phyloP scores from a whole-genome alignment of 2,113 vertebrate genomes.

The Rhagologus leucostigma region DNA sequence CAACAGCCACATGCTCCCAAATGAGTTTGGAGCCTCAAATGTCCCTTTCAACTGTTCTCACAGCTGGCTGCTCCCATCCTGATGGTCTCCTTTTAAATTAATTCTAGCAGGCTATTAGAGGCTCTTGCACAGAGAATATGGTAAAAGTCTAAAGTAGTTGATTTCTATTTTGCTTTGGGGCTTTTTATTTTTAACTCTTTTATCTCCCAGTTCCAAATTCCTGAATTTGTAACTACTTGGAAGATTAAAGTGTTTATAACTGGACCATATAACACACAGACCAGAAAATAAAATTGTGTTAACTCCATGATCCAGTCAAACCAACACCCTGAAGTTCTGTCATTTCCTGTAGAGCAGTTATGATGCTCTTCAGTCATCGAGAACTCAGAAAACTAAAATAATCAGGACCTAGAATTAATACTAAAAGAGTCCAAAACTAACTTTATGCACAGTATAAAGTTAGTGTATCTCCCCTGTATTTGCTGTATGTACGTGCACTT shows the following conservation, averaged over 20 bases:
- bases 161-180: not conserved
- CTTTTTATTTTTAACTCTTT: slow-evolving; percentile 16
- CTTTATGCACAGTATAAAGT: not conserved
- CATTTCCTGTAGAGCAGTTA: not conserved
- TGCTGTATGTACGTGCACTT: not conserved
- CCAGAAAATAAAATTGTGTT: not conserved
- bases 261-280: not conserved
- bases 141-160: slow-evolving; percentile 3
- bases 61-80: slow-evolving; percentile 22
- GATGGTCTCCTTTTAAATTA: slow-evolving; percentile 7
- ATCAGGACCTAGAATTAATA: not conserved
- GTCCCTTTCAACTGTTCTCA: slow-evolving; percentile 42
- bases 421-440: not conserved
- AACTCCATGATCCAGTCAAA: not conserved
- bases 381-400: not conserved
- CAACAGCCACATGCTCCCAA: not conserved
- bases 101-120: slow-evolving; percentile 40
- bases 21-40: not conserved
- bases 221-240: not conserved
- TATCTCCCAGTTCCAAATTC: not conserved
- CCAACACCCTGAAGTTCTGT: not conserved
- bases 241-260: not conserved
- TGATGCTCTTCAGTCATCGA: not conserved
- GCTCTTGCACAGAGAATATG: not conserved
- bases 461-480: not conserved